Conservation (phyloP, 2,113 vertebrate species). For the Mesembrinibis cayennensis region DNA sequence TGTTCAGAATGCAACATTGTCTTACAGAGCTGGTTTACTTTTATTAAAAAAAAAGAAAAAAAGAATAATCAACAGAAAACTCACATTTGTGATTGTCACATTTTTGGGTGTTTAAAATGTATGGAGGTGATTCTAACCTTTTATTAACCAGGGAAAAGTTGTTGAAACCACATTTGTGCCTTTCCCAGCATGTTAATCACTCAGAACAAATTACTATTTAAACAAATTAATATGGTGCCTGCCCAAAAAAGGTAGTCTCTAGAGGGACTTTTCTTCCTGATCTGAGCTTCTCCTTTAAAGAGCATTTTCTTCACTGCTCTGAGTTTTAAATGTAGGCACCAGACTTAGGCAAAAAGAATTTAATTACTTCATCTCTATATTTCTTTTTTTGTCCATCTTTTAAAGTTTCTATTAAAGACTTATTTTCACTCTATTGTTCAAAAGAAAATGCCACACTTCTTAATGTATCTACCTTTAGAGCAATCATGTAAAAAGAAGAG, state of each 20-base stretch:
- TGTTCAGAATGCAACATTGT: not conserved
- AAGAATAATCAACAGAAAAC: not conserved
- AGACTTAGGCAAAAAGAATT: not conserved
- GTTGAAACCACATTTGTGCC: not conserved
- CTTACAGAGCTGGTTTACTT: not conserved
- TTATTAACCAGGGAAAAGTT: not conserved
- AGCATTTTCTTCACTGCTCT: not conserved
- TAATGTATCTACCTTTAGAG: not conserved
- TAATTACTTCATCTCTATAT: rapidly evolving
- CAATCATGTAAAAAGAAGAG: not conserved
- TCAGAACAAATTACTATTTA: not conserved
- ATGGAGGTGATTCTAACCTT: not conserved
- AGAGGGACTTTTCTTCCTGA: not conserved
- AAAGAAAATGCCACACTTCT: not conserved
- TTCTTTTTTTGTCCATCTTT: not conserved
- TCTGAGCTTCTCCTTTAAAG: not conserved
- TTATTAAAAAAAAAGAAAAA: not conserved
- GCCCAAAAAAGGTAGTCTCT: not conserved
- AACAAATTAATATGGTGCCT: not conserved
- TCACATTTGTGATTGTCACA: not conserved
- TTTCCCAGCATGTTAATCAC: not conserved
- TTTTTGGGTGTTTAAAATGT: not conserved
- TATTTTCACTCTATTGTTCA: not conserved
- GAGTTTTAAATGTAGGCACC: not conserved
- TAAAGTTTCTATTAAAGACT: not conserved